A percentile compares a stretch with the other conserved stretches of the same genome.
phyloP scores from a whole-genome alignment of 2,113 vertebrate genomes.

The Chloropsis cyanopogon region DNA sequence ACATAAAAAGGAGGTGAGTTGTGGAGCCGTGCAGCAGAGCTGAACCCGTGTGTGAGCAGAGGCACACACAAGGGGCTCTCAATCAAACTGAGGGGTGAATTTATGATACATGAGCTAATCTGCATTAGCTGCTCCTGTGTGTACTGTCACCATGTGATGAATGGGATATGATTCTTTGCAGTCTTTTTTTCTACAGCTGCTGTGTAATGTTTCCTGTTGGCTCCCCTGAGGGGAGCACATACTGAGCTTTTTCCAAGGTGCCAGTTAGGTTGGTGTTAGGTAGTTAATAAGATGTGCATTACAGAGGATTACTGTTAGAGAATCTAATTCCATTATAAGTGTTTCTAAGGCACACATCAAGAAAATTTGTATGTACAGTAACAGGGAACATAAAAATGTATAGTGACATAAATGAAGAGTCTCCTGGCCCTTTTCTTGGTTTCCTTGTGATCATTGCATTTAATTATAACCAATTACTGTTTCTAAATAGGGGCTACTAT shows the following conservation, averaged over 20 bases:
- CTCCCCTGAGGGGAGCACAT: not conserved
- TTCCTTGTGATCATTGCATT: not conserved
- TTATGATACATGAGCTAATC: not conserved
- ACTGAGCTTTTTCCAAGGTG: not conserved
- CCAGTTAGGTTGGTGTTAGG: not conserved
- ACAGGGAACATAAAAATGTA: not conserved
- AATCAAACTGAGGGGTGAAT: not conserved
- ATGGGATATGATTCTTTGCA: not conserved
- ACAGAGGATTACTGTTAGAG: not conserved
- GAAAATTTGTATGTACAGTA: not conserved
- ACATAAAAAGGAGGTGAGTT: slow-evolving; percentile 89
- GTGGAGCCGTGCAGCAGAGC: not conserved
- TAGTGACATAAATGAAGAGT: not conserved
- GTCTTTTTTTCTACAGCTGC: not conserved
- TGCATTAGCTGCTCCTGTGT: not conserved
- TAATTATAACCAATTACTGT: not conserved
- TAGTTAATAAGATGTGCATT: not conserved
- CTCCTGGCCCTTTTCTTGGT: not conserved
- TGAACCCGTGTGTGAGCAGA: not conserved
- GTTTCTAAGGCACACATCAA: not conserved
- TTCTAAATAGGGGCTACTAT: slow-evolving; percentile 87
- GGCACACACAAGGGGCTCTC: not conserved
- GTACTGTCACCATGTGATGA: not conserved
- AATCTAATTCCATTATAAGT: not conserved
- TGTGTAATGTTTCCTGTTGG: not conserved